A percentile compares a stretch with the other conserved stretches of the same genome.
These are phyloP conservation scores for Silurus aristotelis DNA, from an alignment of 2,797 vertebrate species.

Conservation along the genomic window DNA sequence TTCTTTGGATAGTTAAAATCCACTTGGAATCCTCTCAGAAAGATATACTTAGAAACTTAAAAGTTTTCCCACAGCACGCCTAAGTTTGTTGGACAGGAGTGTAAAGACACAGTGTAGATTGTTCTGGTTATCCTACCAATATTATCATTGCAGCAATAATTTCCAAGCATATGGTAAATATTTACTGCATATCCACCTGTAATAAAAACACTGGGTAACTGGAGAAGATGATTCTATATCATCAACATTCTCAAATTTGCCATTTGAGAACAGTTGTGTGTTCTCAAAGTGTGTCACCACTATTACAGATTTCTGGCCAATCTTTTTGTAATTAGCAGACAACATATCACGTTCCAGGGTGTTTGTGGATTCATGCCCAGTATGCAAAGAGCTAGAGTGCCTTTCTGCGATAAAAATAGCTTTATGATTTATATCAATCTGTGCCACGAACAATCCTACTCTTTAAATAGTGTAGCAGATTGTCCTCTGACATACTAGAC, in stretches of 20 bases:
- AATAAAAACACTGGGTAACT: background rate
- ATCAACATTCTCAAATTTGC: background rate
- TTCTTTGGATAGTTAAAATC: background rate
- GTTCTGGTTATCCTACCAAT: background rate
- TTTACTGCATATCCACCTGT: background rate
- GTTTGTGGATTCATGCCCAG: slow-evolving; percentile 45
- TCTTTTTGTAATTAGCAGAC: background rate
- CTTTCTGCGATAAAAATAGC: background rate
- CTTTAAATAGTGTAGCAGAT: background rate
- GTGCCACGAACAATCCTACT: no score
- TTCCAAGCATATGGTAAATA: background rate
- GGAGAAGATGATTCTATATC: background rate
- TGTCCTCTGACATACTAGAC: slow-evolving; percentile 22
- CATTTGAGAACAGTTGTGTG: slow-evolving; percentile 13
- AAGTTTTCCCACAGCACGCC: background rate
- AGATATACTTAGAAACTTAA: background rate
- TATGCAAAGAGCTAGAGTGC: slow-evolving; percentile 32
- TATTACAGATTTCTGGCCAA: background rate
- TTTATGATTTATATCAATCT: background rate
- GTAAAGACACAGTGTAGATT: background rate
- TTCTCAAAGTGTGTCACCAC: background rate
- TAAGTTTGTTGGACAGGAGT: background rate
- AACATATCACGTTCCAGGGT: slow-evolving; percentile 42
- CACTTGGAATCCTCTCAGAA: background rate
- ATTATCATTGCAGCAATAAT: background rate